Conservation (phyloP, 2,113 vertebrate species). For the Daphoenositta chrysoptera region DNA sequence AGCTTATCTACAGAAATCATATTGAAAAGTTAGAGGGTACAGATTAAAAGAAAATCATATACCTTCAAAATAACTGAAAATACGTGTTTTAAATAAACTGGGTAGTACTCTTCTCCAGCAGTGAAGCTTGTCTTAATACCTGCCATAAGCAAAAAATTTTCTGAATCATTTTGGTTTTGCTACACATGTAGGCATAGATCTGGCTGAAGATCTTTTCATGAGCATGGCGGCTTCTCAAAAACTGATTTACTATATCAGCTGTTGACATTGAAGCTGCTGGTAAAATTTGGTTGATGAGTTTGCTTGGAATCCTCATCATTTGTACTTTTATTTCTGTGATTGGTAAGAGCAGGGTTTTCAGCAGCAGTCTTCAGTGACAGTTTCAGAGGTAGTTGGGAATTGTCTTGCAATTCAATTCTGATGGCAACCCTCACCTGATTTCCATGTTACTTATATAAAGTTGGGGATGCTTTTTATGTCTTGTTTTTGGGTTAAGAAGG, state of each 20-base stretch:
- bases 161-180: background rate
- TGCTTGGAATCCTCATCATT: background rate
- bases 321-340: background rate
- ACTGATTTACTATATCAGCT: background rate
- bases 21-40: background rate
- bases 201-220: background rate
- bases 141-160: background rate
- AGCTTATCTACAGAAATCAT: background rate
- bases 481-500: background rate
- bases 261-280: background rate
- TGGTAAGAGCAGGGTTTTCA: background rate
- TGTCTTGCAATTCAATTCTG: background rate
- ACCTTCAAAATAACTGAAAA: background rate
- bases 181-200: background rate
- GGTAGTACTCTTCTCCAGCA: background rate
- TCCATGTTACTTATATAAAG: background rate
- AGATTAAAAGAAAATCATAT: background rate
- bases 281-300: background rate
- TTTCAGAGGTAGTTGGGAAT: background rate
- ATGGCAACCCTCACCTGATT: background rate
- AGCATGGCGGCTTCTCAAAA: background rate
- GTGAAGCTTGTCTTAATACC: background rate
- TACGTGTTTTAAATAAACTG: background rate
- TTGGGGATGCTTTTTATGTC: background rate
- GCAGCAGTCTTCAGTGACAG: background rate